A percentile compares a stretch with the other conserved stretches of the same genome.
Conservation (phyloP, 2,888 invertebrate species). For the Galerucella pusilla region DNA sequence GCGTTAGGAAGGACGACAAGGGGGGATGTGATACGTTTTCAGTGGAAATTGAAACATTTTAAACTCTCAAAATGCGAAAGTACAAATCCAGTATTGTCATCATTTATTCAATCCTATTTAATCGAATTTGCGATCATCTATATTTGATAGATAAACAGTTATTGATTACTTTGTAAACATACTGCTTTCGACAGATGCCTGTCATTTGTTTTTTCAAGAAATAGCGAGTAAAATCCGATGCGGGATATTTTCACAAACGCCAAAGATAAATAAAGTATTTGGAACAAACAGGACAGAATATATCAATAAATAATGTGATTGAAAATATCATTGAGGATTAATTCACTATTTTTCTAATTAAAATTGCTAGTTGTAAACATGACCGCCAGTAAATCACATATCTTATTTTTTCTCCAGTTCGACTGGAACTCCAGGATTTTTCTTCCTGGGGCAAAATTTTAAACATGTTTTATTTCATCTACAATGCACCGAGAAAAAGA, state of each 20-base stretch:
- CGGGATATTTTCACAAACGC: slow-evolving; percentile 38
- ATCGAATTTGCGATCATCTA: slow-evolving; percentile 54
- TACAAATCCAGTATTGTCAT: slow-evolving; percentile 45
- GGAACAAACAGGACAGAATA: slow-evolving; percentile 6
- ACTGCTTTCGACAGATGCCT: slow-evolving; percentile 46
- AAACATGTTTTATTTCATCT: too few relatives aligned
- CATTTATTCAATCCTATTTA: slow-evolving; percentile 51
- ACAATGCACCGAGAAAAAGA: too few relatives aligned
- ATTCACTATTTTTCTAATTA: too few relatives aligned
- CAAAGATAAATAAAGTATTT: slow-evolving; percentile 34
- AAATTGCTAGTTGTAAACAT: too few relatives aligned
- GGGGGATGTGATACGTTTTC: slow-evolving; percentile 40
- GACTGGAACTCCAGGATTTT: too few relatives aligned
- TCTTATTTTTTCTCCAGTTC: too few relatives aligned
- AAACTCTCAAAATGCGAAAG: slow-evolving; percentile 42
- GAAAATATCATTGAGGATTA: background rate
- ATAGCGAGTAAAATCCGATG: slow-evolving; percentile 30
- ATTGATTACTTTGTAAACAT: slow-evolving; percentile 52
- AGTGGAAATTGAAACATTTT: slow-evolving; percentile 50
- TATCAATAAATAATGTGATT: slow-evolving; percentile 18
- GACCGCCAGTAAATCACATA: too few relatives aligned
- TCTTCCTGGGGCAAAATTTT: too few relatives aligned
- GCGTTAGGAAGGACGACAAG: background rate
- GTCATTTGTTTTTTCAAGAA: slow-evolving; percentile 44
- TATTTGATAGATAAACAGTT: slow-evolving; percentile 50